These are phyloP conservation scores for Rousettus leschenaultii DNA, from an alignment of 2,113 vertebrate genomes.

Conservation along the genomic window DNA sequence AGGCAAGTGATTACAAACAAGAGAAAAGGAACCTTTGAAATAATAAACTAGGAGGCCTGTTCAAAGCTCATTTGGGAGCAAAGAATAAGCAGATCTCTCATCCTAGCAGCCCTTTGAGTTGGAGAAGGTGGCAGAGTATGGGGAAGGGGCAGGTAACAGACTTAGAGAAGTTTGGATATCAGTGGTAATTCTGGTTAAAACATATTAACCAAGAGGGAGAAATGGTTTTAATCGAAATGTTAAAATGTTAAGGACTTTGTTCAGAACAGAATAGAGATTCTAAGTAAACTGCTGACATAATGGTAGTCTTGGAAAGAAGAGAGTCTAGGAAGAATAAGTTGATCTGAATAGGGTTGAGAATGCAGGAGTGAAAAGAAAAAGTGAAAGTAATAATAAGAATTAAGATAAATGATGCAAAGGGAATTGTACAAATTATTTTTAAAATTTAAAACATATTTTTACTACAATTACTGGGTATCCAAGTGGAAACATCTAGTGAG, in stretches of 20 bases:
- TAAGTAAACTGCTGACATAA: neutral
- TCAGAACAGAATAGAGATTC: neutral
- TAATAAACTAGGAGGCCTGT: neutral
- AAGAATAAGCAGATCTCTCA: neutral
- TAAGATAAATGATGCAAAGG: neutral
- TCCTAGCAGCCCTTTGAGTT: neutral
- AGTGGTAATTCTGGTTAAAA: neutral
- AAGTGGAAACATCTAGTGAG: neutral
- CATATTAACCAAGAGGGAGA: neutral
- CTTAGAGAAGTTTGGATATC: neutral
- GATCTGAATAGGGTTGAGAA: neutral
- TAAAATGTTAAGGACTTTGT: neutral
- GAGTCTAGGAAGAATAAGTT: neutral
- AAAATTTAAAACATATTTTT: neutral
- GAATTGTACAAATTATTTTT: neutral
- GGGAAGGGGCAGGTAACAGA: neutral
- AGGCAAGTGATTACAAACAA: neutral
- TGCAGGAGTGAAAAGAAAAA: neutral
- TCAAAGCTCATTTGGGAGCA: neutral
- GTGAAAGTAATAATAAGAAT: neutral
- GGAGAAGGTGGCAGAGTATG: neutral
- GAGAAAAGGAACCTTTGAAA: neutral
- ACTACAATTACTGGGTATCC: neutral
- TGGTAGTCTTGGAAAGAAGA: neutral
- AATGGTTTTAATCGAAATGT: neutral